Evolutionary conservation across 1,140 invertebrate genomes (phyloP).

Genomic region (Pseudomyrmex pallidus): DNA sequence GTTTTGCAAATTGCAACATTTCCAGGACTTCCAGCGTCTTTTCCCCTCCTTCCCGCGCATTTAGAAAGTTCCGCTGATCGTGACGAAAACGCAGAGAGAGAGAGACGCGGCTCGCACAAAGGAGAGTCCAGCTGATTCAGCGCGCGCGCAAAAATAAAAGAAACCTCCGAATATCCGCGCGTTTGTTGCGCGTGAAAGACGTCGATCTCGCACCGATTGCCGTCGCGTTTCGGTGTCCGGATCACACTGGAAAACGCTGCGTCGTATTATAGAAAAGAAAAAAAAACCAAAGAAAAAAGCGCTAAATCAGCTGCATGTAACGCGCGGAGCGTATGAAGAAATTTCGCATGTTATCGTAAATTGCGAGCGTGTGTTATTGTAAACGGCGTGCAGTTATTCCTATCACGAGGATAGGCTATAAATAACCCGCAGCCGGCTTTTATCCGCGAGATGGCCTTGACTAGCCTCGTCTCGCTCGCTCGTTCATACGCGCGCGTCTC

Average conservation of each 20-base stretch:
- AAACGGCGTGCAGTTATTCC: constrained; percentile 50
- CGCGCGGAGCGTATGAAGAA: neutral
- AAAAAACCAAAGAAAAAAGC: constrained; percentile 16
- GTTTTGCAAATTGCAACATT: too few relatives aligned
- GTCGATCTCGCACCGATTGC: too few relatives aligned
- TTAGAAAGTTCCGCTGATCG: neutral
- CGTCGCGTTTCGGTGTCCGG: too few relatives aligned
- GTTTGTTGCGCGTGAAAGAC: too few relatives aligned
- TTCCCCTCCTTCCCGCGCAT: neutral
- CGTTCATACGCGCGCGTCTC: neutral
- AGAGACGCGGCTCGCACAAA: neutral
- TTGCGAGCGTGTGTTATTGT: constrained; percentile 12
- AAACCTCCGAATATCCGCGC: too few relatives aligned
- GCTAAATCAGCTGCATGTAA: too few relatives aligned
- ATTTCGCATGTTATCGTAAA: constrained; percentile 30
- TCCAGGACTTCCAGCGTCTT: too few relatives aligned
- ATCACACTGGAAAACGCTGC: too few relatives aligned
- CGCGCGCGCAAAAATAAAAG: too few relatives aligned
- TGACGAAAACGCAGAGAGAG: neutral
- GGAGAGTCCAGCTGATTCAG: too few relatives aligned
- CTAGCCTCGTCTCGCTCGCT: constrained; percentile 15
- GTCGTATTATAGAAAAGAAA: too few relatives aligned
- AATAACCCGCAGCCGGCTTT: constrained; percentile 43
- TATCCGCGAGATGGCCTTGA: constrained; percentile 54
- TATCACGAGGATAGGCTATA: constrained; percentile 44